Evolutionary conservation across 2,888 invertebrate species (phyloP), one percentile per base, ranked within the genome.

Genomic region (Chymomyza fuscimana): DNA sequence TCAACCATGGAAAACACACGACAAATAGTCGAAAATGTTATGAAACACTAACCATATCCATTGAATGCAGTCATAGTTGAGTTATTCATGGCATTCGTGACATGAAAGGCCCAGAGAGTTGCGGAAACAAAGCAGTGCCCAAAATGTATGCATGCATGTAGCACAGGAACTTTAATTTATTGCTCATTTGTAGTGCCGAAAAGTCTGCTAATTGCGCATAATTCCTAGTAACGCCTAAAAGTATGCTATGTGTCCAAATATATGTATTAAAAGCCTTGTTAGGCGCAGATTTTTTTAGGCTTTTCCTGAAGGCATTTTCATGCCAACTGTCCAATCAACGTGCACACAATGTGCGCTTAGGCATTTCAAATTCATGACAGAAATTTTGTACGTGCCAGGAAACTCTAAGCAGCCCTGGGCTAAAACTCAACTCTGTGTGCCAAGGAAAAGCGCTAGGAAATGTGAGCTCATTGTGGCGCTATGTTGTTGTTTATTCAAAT

Each of bases 351-450:
- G 72, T 79, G 71, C 68, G 72, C 67, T 69, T 68, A 70, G 72
- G 73, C 76, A 83, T 86, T 86, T 84, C 77, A 77, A 81, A 86
- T 86, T 86, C 88, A 86, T 86, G 87, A 74, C 84, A 75, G 79
- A 76, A 81, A 78, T 78, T 84, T 79, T 71, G 78, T 84, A 86
- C 86, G 86, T 87, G 86, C 72, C 80, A 61, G 79, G 86, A 86
- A 86, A 84, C 78, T 77, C 66, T 82, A 87, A 86, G 73, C 78
- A 87, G 86, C 68, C 76, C 22, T 15, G 54, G 16, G 22, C 9
- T 9, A 4, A 19, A 54, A 52, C 15, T 52, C 52, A 52, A 52
- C 15, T 52, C 52, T 9, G 15, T 52, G 52, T 25, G 25, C 46
- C 19, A 40, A 22, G 51, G n/a, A 67, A 78, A 84, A 75, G 72